Percentiles rank a stretch among this genome's conserved stretches.
Conservation (phyloP, 2,797 vertebrate genomes). For the Steatocranus sp. region DNA sequence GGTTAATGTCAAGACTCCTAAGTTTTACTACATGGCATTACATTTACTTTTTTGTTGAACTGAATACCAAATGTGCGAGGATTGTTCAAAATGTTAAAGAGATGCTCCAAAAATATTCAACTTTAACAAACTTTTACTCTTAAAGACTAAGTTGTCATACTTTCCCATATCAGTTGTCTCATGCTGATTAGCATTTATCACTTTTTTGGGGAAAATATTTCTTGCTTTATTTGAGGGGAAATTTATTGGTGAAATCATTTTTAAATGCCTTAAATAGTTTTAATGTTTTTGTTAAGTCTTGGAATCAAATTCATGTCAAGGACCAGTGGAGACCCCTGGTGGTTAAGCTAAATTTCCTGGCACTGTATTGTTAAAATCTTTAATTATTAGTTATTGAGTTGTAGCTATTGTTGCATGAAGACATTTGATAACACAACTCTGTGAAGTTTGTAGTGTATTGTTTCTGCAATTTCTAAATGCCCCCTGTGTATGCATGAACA, state of each 20-base stretch:
- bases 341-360: not conserved
- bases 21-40: not conserved
- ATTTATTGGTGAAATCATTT: not conserved
- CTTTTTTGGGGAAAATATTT: accelerated
- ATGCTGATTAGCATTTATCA: not conserved
- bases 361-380: not conserved
- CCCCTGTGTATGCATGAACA: not conserved
- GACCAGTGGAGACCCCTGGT: not conserved
- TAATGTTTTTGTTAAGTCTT: not conserved
- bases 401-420: not conserved
- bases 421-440: not conserved
- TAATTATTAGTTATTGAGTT: not conserved
- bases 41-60: accelerated
- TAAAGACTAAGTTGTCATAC: accelerated
- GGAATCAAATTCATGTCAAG: not conserved
- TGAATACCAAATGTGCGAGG: accelerated
- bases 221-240: not conserved
- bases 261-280: not conserved
- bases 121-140: not conserved
- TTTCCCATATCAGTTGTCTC: not conserved
- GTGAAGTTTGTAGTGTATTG: not conserved
- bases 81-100: not conserved
- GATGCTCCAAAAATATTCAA: accelerated
- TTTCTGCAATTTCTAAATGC: not conserved
- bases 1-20: not conserved